Evolutionary conservation across 2,797 vertebrate species (phyloP).

Genomic region (Lacerta bilineata): DNA sequence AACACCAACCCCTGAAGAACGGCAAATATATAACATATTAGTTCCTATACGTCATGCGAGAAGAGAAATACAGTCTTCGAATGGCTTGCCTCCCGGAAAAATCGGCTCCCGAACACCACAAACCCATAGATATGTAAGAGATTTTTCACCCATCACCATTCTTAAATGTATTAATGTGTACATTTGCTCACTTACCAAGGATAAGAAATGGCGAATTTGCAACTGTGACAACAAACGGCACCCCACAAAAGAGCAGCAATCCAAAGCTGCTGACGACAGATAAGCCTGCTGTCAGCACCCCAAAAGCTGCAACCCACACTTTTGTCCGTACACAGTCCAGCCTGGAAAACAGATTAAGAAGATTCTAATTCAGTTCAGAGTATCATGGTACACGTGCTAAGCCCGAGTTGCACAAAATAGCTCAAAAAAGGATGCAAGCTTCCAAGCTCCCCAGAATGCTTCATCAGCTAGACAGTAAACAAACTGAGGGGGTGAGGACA

Average conservation of each 20-base stretch:
- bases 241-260: conserved; percentile 80
- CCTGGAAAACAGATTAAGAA: conserved; percentile 65
- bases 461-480: no score
- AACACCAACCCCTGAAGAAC: conserved; percentile 82
- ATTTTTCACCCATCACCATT: neutral
- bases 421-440: no score
- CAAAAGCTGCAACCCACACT: conserved; percentile 83
- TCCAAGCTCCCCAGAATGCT: no score
- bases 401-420: no score
- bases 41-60: neutral
- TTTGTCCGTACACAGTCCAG: conserved; percentile 86
- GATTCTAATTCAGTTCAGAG: neutral
- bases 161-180: neutral
- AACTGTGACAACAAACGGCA: conserved; percentile 86
- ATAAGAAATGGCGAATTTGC: conserved; percentile 89
- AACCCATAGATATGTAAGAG: neutral
- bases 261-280: conserved; percentile 76
- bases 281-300: conserved; percentile 84
- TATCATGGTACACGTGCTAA: neutral
- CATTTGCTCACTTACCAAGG: conserved; percentile 79
- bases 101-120: no score
- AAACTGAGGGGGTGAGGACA: no score
- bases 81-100: no score
- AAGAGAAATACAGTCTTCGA: neutral
- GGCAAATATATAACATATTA: conserved; percentile 8